phyloP scores from a whole-genome alignment of 2,797 vertebrate species.

The Clamator glandarius region DNA sequence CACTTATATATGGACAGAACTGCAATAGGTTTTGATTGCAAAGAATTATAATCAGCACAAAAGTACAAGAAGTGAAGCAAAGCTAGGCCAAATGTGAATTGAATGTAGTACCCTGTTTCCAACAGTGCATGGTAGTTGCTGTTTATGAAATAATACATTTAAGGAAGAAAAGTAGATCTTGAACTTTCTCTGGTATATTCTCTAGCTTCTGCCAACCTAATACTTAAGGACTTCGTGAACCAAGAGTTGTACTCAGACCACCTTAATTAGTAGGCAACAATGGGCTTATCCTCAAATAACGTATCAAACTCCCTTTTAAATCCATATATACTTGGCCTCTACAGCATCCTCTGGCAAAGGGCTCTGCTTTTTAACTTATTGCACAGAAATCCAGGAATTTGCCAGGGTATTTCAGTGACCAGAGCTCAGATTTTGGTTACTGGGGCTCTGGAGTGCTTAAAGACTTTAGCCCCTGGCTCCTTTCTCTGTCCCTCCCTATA shows the following conservation, averaged over 20 bases:
- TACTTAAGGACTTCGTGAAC: background rate
- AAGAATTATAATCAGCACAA: background rate
- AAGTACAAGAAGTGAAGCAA: background rate
- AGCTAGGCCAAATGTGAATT: background rate
- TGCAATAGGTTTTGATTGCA: background rate
- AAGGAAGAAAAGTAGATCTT: background rate
- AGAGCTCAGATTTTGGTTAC: background rate
- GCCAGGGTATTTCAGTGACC: background rate
- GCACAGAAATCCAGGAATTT: background rate
- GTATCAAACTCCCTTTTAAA: background rate
- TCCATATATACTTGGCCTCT: background rate
- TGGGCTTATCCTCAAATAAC: background rate
- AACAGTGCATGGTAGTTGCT: background rate
- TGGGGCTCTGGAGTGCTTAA: background rate
- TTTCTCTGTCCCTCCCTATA: background rate
- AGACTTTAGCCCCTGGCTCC: background rate
- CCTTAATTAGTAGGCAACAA: background rate
- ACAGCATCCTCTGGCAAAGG: background rate
- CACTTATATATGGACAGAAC: background rate
- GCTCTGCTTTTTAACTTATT: background rate
- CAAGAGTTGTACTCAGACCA: background rate
- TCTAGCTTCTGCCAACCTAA: background rate
- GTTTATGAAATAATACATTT: background rate
- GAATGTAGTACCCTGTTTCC: background rate
- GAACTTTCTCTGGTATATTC: background rate